phyloP scores from a whole-genome alignment of 2,113 vertebrate genomes.

The Rhadina sibilatrix region DNA sequence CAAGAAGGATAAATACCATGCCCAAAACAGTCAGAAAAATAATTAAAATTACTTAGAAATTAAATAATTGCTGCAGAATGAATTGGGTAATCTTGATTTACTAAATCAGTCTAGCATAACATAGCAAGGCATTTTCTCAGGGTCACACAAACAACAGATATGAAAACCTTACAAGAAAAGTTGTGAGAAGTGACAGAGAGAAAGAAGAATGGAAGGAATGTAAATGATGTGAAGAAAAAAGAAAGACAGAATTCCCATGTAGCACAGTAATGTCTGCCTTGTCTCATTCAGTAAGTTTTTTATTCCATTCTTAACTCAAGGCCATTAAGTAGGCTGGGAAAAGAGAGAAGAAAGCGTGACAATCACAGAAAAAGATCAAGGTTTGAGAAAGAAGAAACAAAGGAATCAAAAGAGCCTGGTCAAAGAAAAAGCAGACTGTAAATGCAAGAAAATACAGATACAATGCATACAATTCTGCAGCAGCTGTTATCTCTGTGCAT shows the following conservation, averaged over 20 bases:
- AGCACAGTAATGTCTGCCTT: background rate
- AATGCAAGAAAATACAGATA: background rate
- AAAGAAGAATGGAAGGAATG: background rate
- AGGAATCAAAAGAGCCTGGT: background rate
- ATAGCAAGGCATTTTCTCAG: background rate
- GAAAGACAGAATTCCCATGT: background rate
- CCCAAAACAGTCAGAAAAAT: background rate
- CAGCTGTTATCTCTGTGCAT: background rate
- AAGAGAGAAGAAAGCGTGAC: background rate
- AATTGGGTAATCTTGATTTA: background rate
- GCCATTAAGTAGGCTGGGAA: background rate
- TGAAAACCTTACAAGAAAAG: background rate
- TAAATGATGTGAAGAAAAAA: background rate
- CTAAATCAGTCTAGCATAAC: background rate
- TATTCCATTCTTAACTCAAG: background rate
- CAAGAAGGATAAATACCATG: background rate
- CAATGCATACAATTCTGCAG: background rate
- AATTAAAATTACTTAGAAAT: conserved; percentile 1
- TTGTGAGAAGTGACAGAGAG: background rate
- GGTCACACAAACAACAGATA: background rate
- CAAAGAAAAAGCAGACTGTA: background rate
- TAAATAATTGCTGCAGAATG: background rate
- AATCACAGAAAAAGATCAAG: background rate
- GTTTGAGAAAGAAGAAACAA: background rate
- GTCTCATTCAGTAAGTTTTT: background rate